phyloP scores from a whole-genome alignment of 2,888 invertebrate genomes.

The Volucella bombylans region DNA sequence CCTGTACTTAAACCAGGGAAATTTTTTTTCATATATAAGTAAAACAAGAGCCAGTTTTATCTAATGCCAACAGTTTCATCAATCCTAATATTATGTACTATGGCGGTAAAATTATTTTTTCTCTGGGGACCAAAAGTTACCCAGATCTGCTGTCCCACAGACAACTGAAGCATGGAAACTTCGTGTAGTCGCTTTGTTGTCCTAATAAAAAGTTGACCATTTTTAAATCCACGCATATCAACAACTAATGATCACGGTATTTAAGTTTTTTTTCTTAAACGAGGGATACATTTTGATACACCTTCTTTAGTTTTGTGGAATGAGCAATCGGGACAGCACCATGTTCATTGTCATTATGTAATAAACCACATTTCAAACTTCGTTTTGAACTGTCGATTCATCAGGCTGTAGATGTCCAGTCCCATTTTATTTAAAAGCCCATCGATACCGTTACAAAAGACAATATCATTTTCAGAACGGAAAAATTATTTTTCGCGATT shows the following conservation, averaged over 20 bases:
- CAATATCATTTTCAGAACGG: too few species aligned
- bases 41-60: slow-evolving; percentile 5
- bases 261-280: too few species aligned
- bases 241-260: too few species aligned
- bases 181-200: slow-evolving; percentile 46
- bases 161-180: slow-evolving; percentile 37
- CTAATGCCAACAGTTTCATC: neutral
- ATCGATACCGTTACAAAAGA: neutral
- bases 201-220: neutral
- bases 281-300: neutral
- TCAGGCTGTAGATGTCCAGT: neutral
- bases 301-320: neutral
- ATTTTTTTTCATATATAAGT: slow-evolving; percentile 2
- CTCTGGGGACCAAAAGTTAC: neutral
- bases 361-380: too few species aligned
- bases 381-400: too few species aligned
- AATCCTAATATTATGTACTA: neutral
- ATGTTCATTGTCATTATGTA: too few species aligned
- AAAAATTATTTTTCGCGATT: too few species aligned
- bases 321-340: too few species aligned
- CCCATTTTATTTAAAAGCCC: neutral
- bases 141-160: slow-evolving; percentile 32
- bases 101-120: neutral
- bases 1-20: neutral
- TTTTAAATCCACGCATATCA: too few species aligned